Evolutionary conservation across 2,797 vertebrate species (phyloP), one percentile per base, ranked within the genome.

Genomic region (Gobionotothen gibberifrons): DNA sequence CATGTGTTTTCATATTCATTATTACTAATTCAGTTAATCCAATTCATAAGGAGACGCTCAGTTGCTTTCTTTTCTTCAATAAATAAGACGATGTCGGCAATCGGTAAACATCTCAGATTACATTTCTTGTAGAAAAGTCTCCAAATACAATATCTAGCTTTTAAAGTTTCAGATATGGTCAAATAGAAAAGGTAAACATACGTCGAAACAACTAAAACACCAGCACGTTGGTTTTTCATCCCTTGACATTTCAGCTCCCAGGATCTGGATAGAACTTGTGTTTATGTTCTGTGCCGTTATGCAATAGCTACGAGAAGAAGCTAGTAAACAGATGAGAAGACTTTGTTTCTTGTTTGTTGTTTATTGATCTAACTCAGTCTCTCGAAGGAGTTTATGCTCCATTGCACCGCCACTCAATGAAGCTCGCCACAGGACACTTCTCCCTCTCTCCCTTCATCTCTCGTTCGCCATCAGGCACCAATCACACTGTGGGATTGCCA

Each of bases 401-500:
- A 72, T 44, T 69, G 71, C 68, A 4, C 72, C n/a, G 60, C 62
- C 83, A 88, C 85, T 90, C 83, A 73, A 85, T 89, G 80, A 84
- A 48, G 62, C 79, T 85, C 89, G 84, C 89, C 69, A 73, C 87
- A 76, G 81, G 89, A 86, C 65, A 46, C 46, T 68, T 74, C 67
- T 75, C 75, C 62, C 72, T 64, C 9, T 69, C 72, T 72, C 63
- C 64, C 71, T 72, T 68, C 42, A 52, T 54, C 69, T 75, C 68
- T 64, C 47, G 21, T 79, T 58, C 66, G 57, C 76, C 72, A 76
- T 82, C 79, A 80, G 47, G n/a, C 72, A 71, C 76, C 78, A 78
- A 74, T 76, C 75, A 81, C 64, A 69, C 69, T 11, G 39, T 49
- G 46, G 56, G 82, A 88, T 91, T 63, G 79, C 91, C 89, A 91